A percentile compares a stretch with the other conserved stretches of the same genome.
These are phyloP conservation scores for Mystacornis crossleyi DNA, from an alignment of 2,113 vertebrate species.

Conservation along the genomic window DNA sequence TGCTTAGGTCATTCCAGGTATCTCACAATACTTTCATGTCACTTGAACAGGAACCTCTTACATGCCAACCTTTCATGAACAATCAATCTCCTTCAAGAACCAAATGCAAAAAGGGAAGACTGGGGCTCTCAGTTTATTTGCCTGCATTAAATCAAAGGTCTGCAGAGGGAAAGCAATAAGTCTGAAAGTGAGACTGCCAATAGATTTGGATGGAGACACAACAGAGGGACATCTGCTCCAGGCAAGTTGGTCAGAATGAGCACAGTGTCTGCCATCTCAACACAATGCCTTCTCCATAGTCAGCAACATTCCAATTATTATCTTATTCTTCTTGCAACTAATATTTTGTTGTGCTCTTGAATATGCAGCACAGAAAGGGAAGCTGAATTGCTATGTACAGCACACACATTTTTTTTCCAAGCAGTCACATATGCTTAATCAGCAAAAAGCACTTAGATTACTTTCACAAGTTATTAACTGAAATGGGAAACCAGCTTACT, in stretches of 20 bases:
- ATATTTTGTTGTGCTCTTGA: slow-evolving; percentile 17
- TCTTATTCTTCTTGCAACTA: not conserved
- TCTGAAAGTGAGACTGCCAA: not conserved
- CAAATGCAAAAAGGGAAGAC: not conserved
- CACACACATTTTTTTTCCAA: not conserved
- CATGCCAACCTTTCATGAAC: not conserved
- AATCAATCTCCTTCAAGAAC: not conserved
- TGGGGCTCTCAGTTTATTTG: not conserved
- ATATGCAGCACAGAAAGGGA: slow-evolving; percentile 37
- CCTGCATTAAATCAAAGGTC: not conserved
- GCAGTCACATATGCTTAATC: slow-evolving; percentile 45
- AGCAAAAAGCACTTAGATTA: slow-evolving; percentile 57
- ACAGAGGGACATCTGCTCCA: not conserved
- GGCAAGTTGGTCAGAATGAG: not conserved
- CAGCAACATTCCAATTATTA: not conserved
- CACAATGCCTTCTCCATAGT: not conserved
- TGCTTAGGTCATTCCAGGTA: not conserved
- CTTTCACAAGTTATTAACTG: slow-evolving; percentile 59
- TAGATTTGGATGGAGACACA: not conserved
- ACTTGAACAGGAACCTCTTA: not conserved
- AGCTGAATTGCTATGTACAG: not conserved
- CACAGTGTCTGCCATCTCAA: not conserved
- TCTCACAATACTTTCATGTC: not conserved
- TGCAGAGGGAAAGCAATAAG: not conserved
- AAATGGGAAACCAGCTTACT: slow-evolving; percentile 39